phyloP scores from a whole-genome alignment of 2,888 invertebrate species.

The Dione vanillae region DNA sequence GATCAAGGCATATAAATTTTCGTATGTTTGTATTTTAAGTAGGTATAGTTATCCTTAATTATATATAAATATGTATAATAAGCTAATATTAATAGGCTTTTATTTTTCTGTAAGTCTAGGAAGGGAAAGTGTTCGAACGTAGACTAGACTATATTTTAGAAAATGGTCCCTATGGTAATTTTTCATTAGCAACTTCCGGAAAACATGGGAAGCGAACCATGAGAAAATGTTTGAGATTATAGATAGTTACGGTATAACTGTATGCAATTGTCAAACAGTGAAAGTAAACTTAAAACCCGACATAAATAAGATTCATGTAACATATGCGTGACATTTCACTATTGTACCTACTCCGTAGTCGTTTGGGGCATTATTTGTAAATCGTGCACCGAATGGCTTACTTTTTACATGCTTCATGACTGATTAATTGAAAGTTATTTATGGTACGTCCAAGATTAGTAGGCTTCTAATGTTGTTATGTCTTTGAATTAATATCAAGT shows the following conservation, averaged over 20 bases:
- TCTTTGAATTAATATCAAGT: background rate
- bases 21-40: background rate
- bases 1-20: background rate
- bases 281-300: constrained; percentile 53
- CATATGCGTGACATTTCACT: constrained; percentile 49
- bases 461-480: background rate
- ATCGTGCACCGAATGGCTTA: constrained; percentile 41
- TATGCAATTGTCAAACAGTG: constrained; percentile 48
- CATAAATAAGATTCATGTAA: constrained; percentile 36
- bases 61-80: too few species aligned
- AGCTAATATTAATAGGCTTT: background rate
- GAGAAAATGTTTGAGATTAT: constrained; percentile 32
- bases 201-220: constrained; percentile 37
- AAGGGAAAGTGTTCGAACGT: background rate
- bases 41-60: background rate
- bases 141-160: background rate
- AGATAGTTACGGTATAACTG: constrained; percentile 31
- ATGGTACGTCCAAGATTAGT: background rate
- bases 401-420: constrained; percentile 38
- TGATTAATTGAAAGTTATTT: constrained; percentile 26
- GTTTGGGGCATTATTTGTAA: constrained; percentile 41
- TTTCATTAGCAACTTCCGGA: constrained; percentile 29
- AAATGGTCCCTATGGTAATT: background rate
- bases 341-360: constrained; percentile 30
- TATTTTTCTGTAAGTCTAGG: background rate